Conservation (phyloP, 2,113 vertebrate genomes). For the Cavia porcellus region DNA sequence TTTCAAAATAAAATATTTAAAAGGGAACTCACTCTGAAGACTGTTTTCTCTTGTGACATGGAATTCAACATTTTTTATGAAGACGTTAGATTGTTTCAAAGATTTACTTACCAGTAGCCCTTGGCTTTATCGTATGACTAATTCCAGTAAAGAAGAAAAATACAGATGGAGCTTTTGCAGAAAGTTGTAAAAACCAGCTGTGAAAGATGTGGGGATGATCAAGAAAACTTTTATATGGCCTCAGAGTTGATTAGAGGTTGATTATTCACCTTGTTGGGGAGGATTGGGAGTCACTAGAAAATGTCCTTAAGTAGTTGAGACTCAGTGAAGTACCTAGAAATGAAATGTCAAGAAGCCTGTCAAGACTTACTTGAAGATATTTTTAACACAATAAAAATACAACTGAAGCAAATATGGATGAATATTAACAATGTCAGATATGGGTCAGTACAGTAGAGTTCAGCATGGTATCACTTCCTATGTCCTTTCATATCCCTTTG, state of each 20-base stretch:
- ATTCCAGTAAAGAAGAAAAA: background rate
- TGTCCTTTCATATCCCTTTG: background rate
- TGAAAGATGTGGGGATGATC: background rate
- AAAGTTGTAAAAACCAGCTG: background rate
- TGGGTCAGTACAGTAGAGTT: background rate
- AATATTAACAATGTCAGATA: background rate
- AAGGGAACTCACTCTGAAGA: background rate
- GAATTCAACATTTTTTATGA: background rate
- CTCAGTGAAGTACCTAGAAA: background rate
- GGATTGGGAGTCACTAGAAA: slow-evolving; percentile 18
- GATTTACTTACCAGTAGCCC: background rate
- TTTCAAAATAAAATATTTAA: slow-evolving; percentile 78
- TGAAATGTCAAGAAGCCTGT: background rate
- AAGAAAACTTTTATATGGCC: background rate
- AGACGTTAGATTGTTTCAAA: slow-evolving; percentile 8
- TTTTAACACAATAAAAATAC: background rate
- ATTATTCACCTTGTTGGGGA: background rate
- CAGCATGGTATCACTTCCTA: background rate
- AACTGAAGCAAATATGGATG: background rate
- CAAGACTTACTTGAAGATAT: background rate
- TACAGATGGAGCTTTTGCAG: background rate
- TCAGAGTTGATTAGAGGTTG: background rate
- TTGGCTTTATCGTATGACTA: background rate
- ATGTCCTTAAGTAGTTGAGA: background rate
- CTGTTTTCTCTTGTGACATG: background rate